phyloP scores from a whole-genome alignment of 2,888 invertebrate species.

The Callinectes sapidus region DNA sequence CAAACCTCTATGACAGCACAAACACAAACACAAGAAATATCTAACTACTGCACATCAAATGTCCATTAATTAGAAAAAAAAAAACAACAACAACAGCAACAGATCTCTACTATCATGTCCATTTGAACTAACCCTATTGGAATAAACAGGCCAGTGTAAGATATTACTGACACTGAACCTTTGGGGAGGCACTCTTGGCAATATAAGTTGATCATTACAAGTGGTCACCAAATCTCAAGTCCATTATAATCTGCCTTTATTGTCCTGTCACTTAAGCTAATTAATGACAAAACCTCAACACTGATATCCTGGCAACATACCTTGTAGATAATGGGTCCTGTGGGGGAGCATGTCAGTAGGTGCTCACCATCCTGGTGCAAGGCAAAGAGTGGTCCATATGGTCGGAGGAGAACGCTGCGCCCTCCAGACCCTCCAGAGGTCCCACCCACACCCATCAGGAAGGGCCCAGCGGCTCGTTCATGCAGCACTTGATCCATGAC shows the following conservation, averaged over 20 bases:
- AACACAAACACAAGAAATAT: no score
- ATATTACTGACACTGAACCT: no score
- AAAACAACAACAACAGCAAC: no score
- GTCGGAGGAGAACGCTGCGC: slow-evolving; percentile 73
- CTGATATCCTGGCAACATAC: slow-evolving; percentile 74
- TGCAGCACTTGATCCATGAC: slow-evolving; percentile 75
- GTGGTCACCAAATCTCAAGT: no score
- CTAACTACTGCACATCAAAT: no score
- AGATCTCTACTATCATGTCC: no score
- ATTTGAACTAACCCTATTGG: no score
- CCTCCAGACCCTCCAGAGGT: slow-evolving; percentile 62
- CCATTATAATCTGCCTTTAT: not conserved
- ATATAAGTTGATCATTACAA: no score
- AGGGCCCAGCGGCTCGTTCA: slow-evolving; percentile 75
- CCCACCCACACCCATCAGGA: slow-evolving; percentile 73
- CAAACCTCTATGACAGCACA: no score
- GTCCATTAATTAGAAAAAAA: no score
- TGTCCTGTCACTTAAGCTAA: not conserved
- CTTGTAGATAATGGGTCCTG: slow-evolving; percentile 77
- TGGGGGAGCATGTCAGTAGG: slow-evolving; percentile 77
- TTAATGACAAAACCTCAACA: not conserved
- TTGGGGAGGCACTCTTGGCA: no score
- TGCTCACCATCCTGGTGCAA: slow-evolving; percentile 77
- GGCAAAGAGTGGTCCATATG: slow-evolving; percentile 77
- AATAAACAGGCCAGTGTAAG: no score